Evolutionary conservation across 2,113 vertebrate genomes (phyloP), one percentile per base, ranked within the genome.

Genomic region (Rhinopomastus cyanomelas): DNA sequence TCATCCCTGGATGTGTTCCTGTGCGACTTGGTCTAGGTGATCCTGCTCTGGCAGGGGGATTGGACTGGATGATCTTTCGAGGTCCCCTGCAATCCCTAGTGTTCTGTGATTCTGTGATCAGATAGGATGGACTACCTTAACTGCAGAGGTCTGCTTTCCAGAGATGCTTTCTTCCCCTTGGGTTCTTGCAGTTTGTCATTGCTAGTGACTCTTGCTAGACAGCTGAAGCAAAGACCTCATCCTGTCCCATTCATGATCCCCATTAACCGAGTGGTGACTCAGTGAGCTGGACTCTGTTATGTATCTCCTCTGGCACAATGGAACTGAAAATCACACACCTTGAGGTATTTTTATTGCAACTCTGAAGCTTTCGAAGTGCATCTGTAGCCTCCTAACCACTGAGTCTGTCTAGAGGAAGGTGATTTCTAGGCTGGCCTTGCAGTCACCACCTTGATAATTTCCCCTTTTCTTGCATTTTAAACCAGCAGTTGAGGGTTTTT

Each of bases 121-220:
- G 51, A 61, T 56, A 66, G 69, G 79, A 69, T 65, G 67, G 74
- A 95, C 44, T 85, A 64, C n/a, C 60, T 89, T 84, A 93, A 84
- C 53, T 68, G 55, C 74, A 81, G 56, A 93, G 48, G 7, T 87
- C 64, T 65, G 25, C 13, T 79, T 83, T 87, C 57, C 51, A 29
- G 59, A 85, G 25, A 6, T 32, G 5, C 23, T 46, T 82, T 44
- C 16, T 82, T 36, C 37, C 87, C 53, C 85, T 93, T 59, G 64
- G 62, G 49, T 76, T 68, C 39, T 3, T 48, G 29, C 76, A 64
- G 8, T 85, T 73, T 91, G 91, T 67, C 85, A 72, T 23, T 60
- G 49, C 52, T 79, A 55, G 8, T 82, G 74, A 53, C 21, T 78
- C 16, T 34, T 66, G 27, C 56, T 87, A 19, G 53, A 16, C 64